A percentile compares a stretch with the other conserved stretches of the same genome.
phyloP scores from a whole-genome alignment of 2,888 invertebrate genomes.

The Argyresthia goedartella region DNA sequence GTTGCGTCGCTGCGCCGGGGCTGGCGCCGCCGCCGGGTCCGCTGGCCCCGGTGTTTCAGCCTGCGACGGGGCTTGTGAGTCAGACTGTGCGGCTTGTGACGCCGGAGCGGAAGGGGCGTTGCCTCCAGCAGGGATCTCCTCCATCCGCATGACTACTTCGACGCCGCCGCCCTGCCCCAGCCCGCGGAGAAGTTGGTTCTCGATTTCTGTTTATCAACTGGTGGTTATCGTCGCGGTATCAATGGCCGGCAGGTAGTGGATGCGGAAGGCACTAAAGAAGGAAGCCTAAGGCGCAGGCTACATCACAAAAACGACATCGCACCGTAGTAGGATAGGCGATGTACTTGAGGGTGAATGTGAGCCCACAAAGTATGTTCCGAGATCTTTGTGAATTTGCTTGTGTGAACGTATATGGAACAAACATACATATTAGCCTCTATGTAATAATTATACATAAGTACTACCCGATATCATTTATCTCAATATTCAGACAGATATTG shows the following conservation, averaged over 20 bases:
- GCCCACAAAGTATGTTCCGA: no score
- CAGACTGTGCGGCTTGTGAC: neutral
- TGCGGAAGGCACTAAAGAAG: no score
- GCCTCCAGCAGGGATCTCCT: slow-evolving; percentile 22
- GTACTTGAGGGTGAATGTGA: no score
- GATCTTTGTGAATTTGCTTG: no score
- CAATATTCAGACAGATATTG: no score
- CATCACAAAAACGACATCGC: slow-evolving; percentile 4
- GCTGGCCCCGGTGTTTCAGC: neutral
- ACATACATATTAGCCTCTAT: no score
- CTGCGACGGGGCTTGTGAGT: neutral
- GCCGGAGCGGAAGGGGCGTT: neutral
- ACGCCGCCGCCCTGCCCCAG: slow-evolving; percentile 31
- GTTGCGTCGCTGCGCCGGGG: neutral
- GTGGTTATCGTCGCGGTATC: neutral
- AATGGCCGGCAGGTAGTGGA: no score
- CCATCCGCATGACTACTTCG: slow-evolving; percentile 50
- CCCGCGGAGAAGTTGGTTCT: slow-evolving; percentile 33
- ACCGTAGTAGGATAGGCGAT: neutral
- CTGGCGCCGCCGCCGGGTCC: neutral
- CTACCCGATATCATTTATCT: no score
- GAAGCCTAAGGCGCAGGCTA: slow-evolving; percentile 6
- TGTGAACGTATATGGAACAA: no score
- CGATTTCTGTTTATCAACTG: slow-evolving; percentile 28
- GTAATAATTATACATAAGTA: no score